Conservation (phyloP, 2,888 invertebrate species). For the Limnephilus marmoratus region DNA sequence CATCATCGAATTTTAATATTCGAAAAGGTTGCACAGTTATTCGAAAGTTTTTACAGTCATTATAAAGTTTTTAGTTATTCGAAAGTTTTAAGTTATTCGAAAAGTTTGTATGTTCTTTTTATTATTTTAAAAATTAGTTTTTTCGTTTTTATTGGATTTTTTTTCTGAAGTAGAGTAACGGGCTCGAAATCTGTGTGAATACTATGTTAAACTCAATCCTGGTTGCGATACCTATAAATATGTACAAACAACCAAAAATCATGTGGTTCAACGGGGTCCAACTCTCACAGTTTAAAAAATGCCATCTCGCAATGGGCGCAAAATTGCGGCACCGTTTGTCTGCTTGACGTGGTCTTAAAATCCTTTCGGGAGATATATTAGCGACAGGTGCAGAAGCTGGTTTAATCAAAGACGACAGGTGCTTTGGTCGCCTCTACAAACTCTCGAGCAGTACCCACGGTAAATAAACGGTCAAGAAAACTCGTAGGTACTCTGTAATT, state of each 20-base stretch:
- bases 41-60: too few species aligned
- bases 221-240: too few species aligned
- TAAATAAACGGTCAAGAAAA: neutral
- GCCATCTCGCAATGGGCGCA: neutral
- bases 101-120: too few species aligned
- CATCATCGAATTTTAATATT: too few species aligned
- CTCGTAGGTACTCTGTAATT: neutral
- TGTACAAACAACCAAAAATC: neutral
- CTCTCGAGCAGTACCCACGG: neutral
- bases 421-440: neutral
- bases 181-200: too few species aligned
- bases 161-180: too few species aligned
- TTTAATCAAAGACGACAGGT: neutral
- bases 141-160: too few species aligned
- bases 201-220: too few species aligned
- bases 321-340: neutral
- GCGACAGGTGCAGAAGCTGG: neutral
- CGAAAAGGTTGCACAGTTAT: too few species aligned
- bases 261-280: neutral
- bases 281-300: neutral
- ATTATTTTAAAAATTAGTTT: too few species aligned
- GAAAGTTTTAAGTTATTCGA: too few species aligned
- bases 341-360: neutral
- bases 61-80: too few species aligned
- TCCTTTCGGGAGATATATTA: neutral